A percentile compares a stretch with the other conserved stretches of the same genome.
Conservation (phyloP, 2,888 invertebrate species). For the Temnothorax ravouxi region DNA sequence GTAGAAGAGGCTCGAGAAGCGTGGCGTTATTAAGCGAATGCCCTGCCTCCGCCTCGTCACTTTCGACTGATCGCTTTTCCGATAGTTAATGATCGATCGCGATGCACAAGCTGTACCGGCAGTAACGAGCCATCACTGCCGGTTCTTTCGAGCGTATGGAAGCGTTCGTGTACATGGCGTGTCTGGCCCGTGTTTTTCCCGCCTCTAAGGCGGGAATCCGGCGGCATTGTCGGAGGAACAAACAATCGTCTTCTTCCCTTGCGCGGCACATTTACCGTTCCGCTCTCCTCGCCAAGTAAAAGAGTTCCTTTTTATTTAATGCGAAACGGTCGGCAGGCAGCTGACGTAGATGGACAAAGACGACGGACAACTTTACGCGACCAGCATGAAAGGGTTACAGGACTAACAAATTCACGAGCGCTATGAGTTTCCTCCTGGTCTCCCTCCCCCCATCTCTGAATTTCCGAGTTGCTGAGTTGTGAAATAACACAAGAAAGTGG, state of each 20-base stretch:
- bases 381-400: conserved; percentile 71
- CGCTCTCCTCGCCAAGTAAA: conserved; percentile 62
- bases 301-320: conserved; percentile 72
- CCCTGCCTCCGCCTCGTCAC: conserved; percentile 39
- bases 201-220: conserved; percentile 50
- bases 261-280: conserved; percentile 68
- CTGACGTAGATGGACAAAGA: conserved; percentile 76
- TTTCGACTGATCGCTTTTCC: conserved; percentile 62
- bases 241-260: conserved; percentile 73
- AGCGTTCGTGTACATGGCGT: conserved; percentile 43
- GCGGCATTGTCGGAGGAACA: conserved; percentile 69
- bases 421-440: conserved; percentile 48
- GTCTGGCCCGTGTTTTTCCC: conserved; percentile 65
- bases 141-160: conserved; percentile 39
- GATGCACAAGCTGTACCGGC: conserved; percentile 42
- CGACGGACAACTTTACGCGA: conserved; percentile 70
- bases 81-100: conserved; percentile 63
- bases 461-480: conserved; percentile 54
- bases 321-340: conserved; percentile 70
- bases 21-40: conserved; percentile 35
- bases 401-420: conserved; percentile 51
- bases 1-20: background rate
- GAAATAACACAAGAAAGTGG: conserved; percentile 36
- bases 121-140: conserved; percentile 33
- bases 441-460: conserved; percentile 45